phyloP scores from a whole-genome alignment of 2,113 vertebrate species.

The Phyllostomus hastatus region DNA sequence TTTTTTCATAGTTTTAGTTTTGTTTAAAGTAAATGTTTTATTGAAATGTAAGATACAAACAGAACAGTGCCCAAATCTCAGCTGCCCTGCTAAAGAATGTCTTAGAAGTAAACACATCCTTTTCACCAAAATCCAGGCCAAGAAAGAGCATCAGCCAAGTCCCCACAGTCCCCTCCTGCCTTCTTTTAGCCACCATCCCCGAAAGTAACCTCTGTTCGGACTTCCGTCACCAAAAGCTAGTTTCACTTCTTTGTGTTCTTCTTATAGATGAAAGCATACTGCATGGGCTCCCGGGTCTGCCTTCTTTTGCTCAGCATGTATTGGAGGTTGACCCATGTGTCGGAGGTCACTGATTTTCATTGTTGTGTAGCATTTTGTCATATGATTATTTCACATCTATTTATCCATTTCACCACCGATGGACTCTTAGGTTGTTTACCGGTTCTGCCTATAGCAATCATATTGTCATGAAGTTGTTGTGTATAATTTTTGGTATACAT shows the following conservation, averaged over 20 bases:
- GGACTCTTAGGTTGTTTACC: background rate
- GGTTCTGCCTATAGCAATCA: background rate
- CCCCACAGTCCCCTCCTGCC: background rate
- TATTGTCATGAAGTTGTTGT: background rate
- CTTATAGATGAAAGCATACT: background rate
- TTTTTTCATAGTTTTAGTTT: background rate
- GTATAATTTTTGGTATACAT: background rate
- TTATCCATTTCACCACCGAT: background rate
- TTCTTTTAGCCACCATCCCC: background rate
- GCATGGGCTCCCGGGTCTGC: too few relatives aligned
- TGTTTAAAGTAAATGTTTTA: background rate
- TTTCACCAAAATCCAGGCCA: background rate
- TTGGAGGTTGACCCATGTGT: background rate
- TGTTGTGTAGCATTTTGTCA: background rate
- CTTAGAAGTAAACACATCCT: background rate
- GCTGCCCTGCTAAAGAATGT: background rate
- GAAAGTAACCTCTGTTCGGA: background rate
- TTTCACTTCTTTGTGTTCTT: background rate
- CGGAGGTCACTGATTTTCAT: background rate
- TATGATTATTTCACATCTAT: background rate
- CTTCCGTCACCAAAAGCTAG: background rate
- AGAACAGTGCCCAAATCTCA: background rate
- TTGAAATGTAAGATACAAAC: background rate
- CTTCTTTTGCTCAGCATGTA: too few relatives aligned
- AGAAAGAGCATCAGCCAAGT: background rate